These are phyloP conservation scores for Catharus ustulatus DNA, from an alignment of 2,797 vertebrate genomes.

Conservation along the genomic window DNA sequence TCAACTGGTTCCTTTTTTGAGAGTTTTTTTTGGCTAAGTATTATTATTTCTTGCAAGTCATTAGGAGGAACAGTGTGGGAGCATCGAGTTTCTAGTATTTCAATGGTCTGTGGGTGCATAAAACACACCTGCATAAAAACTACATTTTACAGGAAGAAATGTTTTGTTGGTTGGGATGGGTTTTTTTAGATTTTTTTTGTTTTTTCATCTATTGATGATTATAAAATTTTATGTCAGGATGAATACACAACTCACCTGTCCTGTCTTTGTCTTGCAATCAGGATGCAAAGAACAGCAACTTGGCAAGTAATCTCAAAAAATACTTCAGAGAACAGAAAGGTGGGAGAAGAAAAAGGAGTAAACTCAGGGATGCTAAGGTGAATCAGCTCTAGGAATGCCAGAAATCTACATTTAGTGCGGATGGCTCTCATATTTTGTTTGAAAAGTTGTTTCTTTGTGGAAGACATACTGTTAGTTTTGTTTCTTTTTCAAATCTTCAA, in stretches of 20 bases:
- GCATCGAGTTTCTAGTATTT: neutral
- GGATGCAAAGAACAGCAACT: neutral
- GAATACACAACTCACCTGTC: neutral
- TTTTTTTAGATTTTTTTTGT: rapidly evolving
- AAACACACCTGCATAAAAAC: neutral
- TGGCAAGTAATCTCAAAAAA: neutral
- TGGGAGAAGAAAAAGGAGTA: neutral
- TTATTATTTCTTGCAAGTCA: slow-evolving; percentile 45
- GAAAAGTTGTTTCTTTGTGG: neutral
- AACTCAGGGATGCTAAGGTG: neutral
- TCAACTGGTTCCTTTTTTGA: neutral
- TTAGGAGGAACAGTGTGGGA: neutral
- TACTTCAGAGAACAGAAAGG: neutral
- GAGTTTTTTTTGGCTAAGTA: slow-evolving; percentile 14
- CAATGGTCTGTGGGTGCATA: neutral
- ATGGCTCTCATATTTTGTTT: neutral
- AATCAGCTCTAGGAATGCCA: neutral
- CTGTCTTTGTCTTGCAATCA: neutral
- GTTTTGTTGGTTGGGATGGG: rapidly evolving
- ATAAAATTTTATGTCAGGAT: neutral
- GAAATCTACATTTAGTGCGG: neutral
- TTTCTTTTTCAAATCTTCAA: neutral
- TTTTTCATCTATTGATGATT: neutral
- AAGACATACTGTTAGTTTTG: neutral
- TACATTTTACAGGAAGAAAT: neutral